These are phyloP conservation scores for Chesias legatella DNA, from an alignment of 2,888 invertebrate genomes.

Conservation along the genomic window DNA sequence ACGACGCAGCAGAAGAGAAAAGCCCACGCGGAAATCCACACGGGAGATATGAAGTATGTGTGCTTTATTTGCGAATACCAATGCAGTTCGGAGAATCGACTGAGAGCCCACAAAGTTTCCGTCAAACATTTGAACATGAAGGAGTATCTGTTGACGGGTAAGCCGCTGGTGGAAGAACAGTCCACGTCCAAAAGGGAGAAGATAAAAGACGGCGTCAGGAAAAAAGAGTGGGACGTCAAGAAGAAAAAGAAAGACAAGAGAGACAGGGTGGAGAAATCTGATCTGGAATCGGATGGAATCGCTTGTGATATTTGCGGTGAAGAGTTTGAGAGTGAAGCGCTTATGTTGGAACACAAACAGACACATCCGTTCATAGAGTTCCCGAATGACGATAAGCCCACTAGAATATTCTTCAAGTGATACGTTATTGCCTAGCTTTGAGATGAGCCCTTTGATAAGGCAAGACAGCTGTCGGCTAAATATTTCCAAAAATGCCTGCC, in stretches of 20 bases:
- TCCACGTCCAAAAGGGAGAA: constrained; percentile 44
- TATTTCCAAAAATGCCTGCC: too few species aligned
- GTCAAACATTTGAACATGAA: constrained; percentile 67
- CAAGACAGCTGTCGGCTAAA: too few species aligned
- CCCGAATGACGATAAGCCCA: constrained; percentile 70
- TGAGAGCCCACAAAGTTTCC: constrained; percentile 63
- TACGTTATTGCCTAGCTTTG: constrained; percentile 35
- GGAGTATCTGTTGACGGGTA: constrained; percentile 59
- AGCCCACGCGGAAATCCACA: constrained; percentile 63
- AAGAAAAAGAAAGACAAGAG: constrained; percentile 40
- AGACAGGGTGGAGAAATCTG: constrained; percentile 15
- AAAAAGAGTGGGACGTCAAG: constrained; percentile 44
- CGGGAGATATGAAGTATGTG: constrained; percentile 71
- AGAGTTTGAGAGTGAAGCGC: constrained; percentile 51
- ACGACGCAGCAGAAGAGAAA: constrained; percentile 65
- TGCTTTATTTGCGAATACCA: constrained; percentile 74
- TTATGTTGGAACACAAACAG: constrained; percentile 67
- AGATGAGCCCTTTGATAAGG: too few species aligned
- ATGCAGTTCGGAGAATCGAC: constrained; percentile 65
- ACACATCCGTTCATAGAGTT: constrained; percentile 75
- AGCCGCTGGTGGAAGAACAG: constrained; percentile 45
- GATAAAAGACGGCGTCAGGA: constrained; percentile 29
- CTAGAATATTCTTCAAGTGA: constrained; percentile 75
- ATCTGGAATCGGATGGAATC: constrained; percentile 14
- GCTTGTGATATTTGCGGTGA: constrained; percentile 71